Evolutionary conservation across 2,113 vertebrate species (phyloP).

Genomic region (Oplegnathus fasciatus): DNA sequence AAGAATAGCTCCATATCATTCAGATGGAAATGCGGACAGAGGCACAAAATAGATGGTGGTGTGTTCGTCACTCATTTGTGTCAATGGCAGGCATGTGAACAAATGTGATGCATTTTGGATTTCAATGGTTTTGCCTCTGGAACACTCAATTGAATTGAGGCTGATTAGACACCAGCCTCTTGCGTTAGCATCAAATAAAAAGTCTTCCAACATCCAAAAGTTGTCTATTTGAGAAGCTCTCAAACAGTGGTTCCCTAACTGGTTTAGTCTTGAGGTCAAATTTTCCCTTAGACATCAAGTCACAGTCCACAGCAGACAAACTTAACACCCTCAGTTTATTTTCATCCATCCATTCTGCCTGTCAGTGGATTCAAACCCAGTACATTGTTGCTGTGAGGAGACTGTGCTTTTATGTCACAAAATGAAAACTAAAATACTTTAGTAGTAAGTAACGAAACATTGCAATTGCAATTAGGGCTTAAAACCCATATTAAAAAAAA

Average conservation of each 20-base stretch:
- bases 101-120: slow-evolving; percentile 59
- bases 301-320: not conserved
- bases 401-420: slow-evolving; percentile 3
- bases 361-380: not conserved
- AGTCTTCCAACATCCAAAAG: slow-evolving; percentile 8
- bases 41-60: slow-evolving; percentile 67
- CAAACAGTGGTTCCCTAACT: not conserved
- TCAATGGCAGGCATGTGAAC: slow-evolving; percentile 63
- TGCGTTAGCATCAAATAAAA: slow-evolving; percentile 1
- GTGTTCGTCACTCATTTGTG: slow-evolving; percentile 71
- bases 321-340: not conserved
- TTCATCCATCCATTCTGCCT: not conserved
- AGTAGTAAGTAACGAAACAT: too few species aligned
- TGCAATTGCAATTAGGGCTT: too few species aligned
- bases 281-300: not conserved
- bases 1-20: slow-evolving; percentile 80
- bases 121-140: slow-evolving; percentile 43
- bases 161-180: slow-evolving; percentile 24
- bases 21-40: slow-evolving; percentile 81
- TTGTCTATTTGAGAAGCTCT: not conserved
- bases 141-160: slow-evolving; percentile 42
- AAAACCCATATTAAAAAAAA: slow-evolving; percentile 3
- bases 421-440: not conserved
- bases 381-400: not conserved
- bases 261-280: not conserved